These are phyloP conservation scores for Sarcophilus harrisii DNA, from an alignment of 2,797 vertebrate species.

Conservation along the genomic window DNA sequence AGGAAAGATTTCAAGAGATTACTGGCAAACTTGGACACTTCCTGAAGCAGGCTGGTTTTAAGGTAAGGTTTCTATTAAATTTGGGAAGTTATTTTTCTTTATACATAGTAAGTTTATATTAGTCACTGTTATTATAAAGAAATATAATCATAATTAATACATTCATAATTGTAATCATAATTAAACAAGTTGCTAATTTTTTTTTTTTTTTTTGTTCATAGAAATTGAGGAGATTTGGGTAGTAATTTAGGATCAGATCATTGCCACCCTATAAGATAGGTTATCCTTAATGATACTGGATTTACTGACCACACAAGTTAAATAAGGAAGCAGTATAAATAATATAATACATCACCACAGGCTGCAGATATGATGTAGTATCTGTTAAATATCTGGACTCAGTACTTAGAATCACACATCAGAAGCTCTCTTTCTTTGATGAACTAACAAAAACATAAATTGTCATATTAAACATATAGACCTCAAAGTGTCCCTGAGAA, in stretches of 20 bases:
- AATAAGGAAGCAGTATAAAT: not conserved
- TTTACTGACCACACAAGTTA: not conserved
- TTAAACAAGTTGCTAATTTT: not conserved
- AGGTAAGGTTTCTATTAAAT: constrained; percentile 87
- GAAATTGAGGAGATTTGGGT: not conserved
- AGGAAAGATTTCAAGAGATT: constrained; percentile 96
- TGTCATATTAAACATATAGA: not conserved
- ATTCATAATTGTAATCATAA: not conserved
- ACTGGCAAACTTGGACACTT: constrained; percentile 95
- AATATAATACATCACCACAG: not conserved
- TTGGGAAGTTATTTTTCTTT: constrained; percentile 45
- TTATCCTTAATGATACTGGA: not conserved
- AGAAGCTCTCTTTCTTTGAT: not conserved
- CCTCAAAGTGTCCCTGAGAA: not conserved
- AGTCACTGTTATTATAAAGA: constrained; percentile 1
- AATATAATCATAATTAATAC: not conserved
- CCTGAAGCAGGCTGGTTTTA: constrained; percentile 98
- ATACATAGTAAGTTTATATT: constrained; percentile 40
- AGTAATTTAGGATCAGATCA: not conserved
- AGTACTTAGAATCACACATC: not conserved
- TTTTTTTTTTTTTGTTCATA: not conserved
- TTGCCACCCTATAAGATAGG: not conserved
- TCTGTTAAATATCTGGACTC: not conserved
- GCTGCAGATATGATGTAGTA: not conserved
- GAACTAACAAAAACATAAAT: not conserved